Conservation (phyloP, 1,140 invertebrate genomes). For the Rhagoletis pomonella region DNA sequence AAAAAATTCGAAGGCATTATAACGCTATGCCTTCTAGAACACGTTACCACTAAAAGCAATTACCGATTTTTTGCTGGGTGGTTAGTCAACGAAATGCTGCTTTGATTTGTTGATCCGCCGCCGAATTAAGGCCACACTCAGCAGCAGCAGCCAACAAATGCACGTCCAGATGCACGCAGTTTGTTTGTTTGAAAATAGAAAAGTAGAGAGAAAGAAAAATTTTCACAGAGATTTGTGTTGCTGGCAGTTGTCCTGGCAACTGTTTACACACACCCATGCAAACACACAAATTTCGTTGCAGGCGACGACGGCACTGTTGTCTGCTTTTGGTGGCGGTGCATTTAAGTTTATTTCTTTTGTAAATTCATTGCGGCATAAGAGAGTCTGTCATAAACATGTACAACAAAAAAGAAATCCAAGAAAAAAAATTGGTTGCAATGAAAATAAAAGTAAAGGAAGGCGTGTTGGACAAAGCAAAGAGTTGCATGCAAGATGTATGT, state of each 20-base stretch:
- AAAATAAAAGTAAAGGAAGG: slow-evolving; percentile 27
- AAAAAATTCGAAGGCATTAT: too few species aligned
- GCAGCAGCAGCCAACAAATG: not conserved
- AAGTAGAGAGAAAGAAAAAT: not conserved
- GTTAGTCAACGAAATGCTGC: not conserved
- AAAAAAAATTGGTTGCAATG: not conserved
- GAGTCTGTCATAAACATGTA: slow-evolving; percentile 47
- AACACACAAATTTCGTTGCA: not conserved
- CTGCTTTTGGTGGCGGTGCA: not conserved
- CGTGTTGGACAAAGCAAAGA: not conserved
- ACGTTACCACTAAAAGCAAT: too few species aligned
- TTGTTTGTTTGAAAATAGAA: not conserved
- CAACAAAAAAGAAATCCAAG: not conserved
- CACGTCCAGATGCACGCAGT: too few species aligned
- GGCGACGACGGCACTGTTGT: too few species aligned
- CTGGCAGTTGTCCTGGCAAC: slow-evolving; percentile 35
- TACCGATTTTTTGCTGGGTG: too few species aligned
- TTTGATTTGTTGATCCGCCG: not conserved
- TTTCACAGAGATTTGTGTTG: not conserved
- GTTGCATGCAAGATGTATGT: not conserved
- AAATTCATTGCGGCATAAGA: not conserved
- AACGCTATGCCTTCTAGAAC: too few species aligned
- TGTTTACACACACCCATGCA: not conserved
- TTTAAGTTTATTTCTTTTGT: slow-evolving; percentile 37
- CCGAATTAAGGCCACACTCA: not conserved